Percentiles rank a stretch among this genome's conserved stretches.
phyloP scores from a whole-genome alignment of 2,113 vertebrate species.

The Cololabis saira region DNA sequence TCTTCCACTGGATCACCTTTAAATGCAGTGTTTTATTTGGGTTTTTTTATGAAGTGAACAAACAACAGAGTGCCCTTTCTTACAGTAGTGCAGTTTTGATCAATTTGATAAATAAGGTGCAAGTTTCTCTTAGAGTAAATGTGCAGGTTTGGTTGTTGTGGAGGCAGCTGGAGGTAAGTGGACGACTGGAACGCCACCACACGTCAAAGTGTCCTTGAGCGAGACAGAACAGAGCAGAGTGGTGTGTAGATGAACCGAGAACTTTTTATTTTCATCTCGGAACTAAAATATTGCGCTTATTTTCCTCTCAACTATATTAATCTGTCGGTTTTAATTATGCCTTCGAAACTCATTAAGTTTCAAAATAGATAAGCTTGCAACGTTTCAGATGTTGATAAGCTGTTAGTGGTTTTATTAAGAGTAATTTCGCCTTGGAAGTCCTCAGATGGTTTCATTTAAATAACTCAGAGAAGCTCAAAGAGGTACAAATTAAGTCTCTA shows the following conservation, averaged over 20 bases:
- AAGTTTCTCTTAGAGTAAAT: no score
- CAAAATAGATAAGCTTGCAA: neutral
- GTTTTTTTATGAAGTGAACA: neutral
- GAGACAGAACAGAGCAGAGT: no score
- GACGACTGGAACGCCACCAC: no score
- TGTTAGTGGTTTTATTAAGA: neutral
- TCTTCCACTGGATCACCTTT: neutral
- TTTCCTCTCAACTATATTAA: neutral
- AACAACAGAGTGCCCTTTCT: neutral
- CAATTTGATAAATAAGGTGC: neutral
- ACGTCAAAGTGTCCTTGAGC: no score
- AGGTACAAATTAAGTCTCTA: no score
- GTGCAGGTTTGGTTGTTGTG: no score
- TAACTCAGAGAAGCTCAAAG: no score
- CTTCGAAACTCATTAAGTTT: neutral
- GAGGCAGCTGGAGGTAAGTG: no score
- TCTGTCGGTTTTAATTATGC: neutral
- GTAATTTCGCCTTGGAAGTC: neutral
- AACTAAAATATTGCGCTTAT: neutral
- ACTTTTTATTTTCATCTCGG: neutral
- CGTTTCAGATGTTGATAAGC: neutral
- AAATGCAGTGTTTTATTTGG: neutral
- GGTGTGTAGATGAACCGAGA: neutral
- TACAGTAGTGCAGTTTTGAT: neutral
- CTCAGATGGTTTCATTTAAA: neutral